Percentiles rank a stretch among this genome's conserved stretches.
These are phyloP conservation scores for Petrocephalus microphthalmus DNA, from an alignment of 2,113 vertebrate genomes.

Conservation along the genomic window DNA sequence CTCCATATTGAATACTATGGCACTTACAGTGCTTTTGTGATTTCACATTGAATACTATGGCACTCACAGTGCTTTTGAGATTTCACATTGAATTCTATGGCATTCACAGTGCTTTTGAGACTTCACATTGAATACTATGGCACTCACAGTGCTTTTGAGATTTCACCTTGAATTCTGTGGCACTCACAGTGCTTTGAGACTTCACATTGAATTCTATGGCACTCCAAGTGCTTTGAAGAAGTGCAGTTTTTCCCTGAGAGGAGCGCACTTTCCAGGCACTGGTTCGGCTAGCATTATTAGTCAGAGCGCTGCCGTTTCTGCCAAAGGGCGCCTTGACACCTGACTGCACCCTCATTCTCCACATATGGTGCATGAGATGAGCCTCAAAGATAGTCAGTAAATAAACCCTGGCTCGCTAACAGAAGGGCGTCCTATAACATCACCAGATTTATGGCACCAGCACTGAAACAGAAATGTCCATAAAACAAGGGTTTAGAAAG, in stretches of 20 bases:
- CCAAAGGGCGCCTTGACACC: neutral
- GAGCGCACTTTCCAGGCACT: neutral
- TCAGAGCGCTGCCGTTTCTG: neutral
- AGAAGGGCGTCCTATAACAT: neutral
- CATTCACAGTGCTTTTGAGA: neutral
- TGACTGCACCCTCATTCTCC: neutral
- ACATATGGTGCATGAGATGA: neutral
- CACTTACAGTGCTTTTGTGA: neutral
- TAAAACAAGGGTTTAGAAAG: neutral
- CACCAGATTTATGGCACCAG: neutral
- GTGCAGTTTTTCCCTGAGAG: neutral
- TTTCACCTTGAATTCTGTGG: neutral
- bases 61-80: neutral
- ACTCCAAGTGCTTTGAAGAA: neutral
- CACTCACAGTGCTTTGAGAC: neutral
- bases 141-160: neutral
- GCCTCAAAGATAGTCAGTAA: neutral
- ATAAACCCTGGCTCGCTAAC: neutral
- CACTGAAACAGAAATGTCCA: neutral
- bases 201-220: neutral
- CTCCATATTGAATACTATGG: neutral
- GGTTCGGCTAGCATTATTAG: neutral
- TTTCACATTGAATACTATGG: neutral
- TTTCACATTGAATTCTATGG: neutral
- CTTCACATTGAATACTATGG: neutral